Conservation (phyloP, 1,140 invertebrate genomes). For the Rhyzopertha dominica region DNA sequence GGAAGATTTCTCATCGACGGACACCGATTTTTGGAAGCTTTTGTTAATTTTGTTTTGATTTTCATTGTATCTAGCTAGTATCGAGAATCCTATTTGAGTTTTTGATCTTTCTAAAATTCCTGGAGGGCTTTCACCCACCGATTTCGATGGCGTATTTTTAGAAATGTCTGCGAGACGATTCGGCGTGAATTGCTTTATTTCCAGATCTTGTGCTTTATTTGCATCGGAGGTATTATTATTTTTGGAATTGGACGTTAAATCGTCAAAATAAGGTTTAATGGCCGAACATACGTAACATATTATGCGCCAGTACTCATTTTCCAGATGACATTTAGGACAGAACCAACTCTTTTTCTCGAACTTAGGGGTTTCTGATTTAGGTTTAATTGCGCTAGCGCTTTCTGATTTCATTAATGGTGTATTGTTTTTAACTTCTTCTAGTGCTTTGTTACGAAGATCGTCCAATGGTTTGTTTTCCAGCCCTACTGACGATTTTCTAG, state of each 20-base stretch:
- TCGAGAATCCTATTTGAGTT: conserved; percentile 42
- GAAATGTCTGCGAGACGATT: conserved; percentile 5
- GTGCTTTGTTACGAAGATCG: too few species aligned
- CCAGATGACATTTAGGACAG: conserved; percentile 52
- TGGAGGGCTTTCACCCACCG: conserved; percentile 8
- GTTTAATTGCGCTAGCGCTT: conserved; percentile 32
- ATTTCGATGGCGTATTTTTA: conserved; percentile 8
- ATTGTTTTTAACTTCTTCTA: conserved; percentile 19
- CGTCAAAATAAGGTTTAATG: conserved; percentile 44
- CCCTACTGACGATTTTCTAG: too few species aligned
- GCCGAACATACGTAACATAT: conserved; percentile 53
- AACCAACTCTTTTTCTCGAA: conserved; percentile 45
- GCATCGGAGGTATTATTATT: conserved; percentile 18
- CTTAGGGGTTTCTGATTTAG: conserved; percentile 31
- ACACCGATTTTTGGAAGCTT: conserved; percentile 18
- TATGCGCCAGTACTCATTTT: conserved; percentile 53
- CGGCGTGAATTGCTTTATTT: conserved; percentile 19
- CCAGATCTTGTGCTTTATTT: conserved; percentile 15
- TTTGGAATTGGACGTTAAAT: conserved; percentile 28
- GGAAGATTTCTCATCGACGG: conserved; percentile 16
- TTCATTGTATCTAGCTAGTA: conserved; percentile 22
- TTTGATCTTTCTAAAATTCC: conserved; percentile 36
- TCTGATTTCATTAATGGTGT: conserved; percentile 36
- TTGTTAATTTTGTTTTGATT: conserved; percentile 22
- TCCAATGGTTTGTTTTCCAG: too few species aligned